These are phyloP conservation scores for Andrena hattorfiana DNA, from an alignment of 2,888 invertebrate species.

Conservation along the genomic window DNA sequence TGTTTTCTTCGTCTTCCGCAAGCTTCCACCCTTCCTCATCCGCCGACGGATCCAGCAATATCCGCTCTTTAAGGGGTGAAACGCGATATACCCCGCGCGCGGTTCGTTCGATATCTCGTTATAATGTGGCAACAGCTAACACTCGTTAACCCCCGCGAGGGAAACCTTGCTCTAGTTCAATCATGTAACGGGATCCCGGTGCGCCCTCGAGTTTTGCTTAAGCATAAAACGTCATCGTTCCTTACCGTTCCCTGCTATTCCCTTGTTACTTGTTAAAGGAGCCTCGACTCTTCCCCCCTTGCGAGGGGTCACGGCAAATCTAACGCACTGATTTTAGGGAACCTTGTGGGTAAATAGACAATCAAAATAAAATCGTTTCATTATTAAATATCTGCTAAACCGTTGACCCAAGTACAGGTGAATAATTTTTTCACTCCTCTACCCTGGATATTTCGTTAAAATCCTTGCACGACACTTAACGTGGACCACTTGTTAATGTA, in stretches of 20 bases:
- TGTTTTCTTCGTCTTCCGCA: constrained; percentile 65
- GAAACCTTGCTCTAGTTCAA: constrained; percentile 67
- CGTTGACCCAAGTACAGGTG: background rate
- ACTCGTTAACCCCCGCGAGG: constrained; percentile 80
- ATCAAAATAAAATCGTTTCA: too few species aligned
- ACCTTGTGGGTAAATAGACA: too few species aligned
- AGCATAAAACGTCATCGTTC: background rate
- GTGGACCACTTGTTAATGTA: constrained; percentile 2
- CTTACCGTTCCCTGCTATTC: background rate
- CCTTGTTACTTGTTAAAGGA: too few species aligned
- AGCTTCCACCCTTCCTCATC: constrained; percentile 54
- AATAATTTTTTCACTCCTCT: background rate
- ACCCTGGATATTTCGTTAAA: background rate
- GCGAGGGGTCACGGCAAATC: too few species aligned
- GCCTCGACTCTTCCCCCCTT: background rate
- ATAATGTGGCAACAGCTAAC: constrained; percentile 76
- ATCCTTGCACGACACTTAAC: background rate
- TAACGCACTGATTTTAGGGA: too few species aligned
- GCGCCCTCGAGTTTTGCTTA: constrained; percentile 47
- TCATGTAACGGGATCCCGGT: constrained; percentile 60
- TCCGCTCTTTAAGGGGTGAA: constrained; percentile 81
- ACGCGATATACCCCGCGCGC: constrained; percentile 76
- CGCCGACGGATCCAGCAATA: constrained; percentile 57
- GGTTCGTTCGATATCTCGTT: constrained; percentile 82
- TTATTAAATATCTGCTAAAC: too few species aligned